Evolutionary conservation across 2,797 vertebrate genomes (phyloP).

Genomic region (Notolabrus celidotus): DNA sequence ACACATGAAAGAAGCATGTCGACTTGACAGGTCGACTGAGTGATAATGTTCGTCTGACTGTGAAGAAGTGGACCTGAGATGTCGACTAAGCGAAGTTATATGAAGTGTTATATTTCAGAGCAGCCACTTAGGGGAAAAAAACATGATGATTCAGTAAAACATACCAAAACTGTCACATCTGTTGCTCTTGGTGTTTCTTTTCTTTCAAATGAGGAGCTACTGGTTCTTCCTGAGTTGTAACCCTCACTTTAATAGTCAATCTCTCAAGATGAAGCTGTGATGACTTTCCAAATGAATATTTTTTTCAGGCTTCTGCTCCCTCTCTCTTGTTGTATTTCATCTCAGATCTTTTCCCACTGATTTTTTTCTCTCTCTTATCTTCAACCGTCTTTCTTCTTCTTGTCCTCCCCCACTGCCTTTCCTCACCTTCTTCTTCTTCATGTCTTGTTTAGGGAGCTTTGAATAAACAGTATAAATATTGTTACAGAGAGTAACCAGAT

Average conservation of each 20-base stretch:
- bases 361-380: conserved; percentile 46
- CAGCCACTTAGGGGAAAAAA: not conserved
- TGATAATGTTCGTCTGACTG: conserved; percentile 57
- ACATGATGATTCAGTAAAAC: conserved; percentile 15
- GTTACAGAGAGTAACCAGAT: conserved; percentile 54
- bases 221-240: conserved; percentile 26
- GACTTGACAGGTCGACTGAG: conserved; percentile 53
- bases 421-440: not conserved
- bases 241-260: conserved; percentile 44
- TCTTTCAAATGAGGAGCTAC: conserved; percentile 11
- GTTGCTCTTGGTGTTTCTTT: conserved; percentile 10
- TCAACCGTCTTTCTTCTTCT: conserved; percentile 32
- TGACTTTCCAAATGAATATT: conserved; percentile 66
- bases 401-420: conserved; percentile 27
- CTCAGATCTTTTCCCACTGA: conserved; percentile 61
- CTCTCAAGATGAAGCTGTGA: conserved; percentile 55
- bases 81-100: conserved; percentile 1
- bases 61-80: conserved; percentile 21
- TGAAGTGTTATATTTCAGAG: conserved; percentile 24
- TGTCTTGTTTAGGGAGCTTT: conserved; percentile 40
- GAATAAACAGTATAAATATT: conserved; percentile 53
- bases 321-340: conserved; percentile 49
- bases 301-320: conserved; percentile 42
- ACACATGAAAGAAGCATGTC: conserved; percentile 53
- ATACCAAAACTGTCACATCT: not conserved